phyloP scores from a whole-genome alignment of 2,113 vertebrate species.

The Uria aalge region DNA sequence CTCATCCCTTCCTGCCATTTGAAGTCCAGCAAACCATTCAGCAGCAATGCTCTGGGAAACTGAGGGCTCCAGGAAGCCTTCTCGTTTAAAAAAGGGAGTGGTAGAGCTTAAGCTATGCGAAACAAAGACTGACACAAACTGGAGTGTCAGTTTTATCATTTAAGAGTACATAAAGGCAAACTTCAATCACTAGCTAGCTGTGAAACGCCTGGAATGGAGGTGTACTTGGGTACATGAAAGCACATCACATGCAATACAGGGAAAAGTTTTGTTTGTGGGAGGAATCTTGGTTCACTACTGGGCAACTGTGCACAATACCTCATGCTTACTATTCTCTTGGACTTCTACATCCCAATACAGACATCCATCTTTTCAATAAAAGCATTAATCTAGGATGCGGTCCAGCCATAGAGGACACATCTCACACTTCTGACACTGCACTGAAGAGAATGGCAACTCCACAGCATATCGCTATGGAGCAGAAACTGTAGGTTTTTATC shows the following conservation, averaged over 20 bases:
- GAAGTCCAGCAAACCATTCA: background rate
- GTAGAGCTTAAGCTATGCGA: background rate
- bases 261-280: background rate
- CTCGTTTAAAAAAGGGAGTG: background rate
- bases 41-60: background rate
- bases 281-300: background rate
- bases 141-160: background rate
- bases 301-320: background rate
- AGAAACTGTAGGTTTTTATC: background rate
- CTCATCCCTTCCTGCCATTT: background rate
- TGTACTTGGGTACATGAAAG: background rate
- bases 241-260: background rate
- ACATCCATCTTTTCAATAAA: background rate
- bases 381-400: background rate
- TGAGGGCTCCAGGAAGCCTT: background rate
- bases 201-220: background rate
- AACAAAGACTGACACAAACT: background rate
- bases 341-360: background rate
- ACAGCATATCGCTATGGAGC: background rate
- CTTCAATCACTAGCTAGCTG: background rate
- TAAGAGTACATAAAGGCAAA: background rate
- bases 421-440: background rate
- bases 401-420: background rate
- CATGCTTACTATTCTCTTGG: background rate
- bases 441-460: background rate